Evolutionary conservation across 2,797 vertebrate genomes (phyloP).

Genomic region (Microcaecilia unicolor): DNA sequence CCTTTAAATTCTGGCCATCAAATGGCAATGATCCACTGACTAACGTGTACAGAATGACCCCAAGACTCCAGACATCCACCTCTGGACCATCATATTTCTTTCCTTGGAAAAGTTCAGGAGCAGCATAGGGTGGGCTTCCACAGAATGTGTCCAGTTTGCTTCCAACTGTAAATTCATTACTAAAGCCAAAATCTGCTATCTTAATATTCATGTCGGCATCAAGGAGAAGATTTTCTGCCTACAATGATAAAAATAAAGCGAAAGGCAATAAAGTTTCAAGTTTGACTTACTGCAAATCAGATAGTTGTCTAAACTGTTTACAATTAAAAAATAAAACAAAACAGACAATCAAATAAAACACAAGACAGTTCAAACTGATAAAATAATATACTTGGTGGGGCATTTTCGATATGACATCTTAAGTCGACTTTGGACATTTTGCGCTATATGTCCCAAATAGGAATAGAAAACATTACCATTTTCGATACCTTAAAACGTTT

Average conservation of each 20-base stretch:
- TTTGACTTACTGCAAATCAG: neutral
- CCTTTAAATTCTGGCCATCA: slow-evolving; percentile 63
- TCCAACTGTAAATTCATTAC: slow-evolving; percentile 84
- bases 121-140: slow-evolving; percentile 82
- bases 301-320: neutral
- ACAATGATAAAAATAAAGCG: slow-evolving; percentile 11
- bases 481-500: too few species aligned
- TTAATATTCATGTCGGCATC: slow-evolving; percentile 93
- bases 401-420: too few species aligned
- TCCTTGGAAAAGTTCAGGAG: slow-evolving; percentile 79
- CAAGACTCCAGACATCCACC: slow-evolving; percentile 73
- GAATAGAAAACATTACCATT: too few species aligned
- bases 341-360: too few species aligned
- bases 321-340: too few species aligned
- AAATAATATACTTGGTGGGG: too few species aligned
- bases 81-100: slow-evolving; percentile 67
- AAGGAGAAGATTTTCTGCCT: slow-evolving; percentile 89
- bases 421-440: too few species aligned
- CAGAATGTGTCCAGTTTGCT: slow-evolving; percentile 90
- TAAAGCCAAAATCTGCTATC: slow-evolving; percentile 91
- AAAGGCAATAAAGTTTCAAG: neutral
- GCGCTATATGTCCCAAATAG: too few species aligned
- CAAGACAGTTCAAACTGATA: too few species aligned
- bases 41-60: slow-evolving; percentile 66
- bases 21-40: slow-evolving; percentile 65